phyloP scores from a whole-genome alignment of 2,888 invertebrate species.

The Scaptomyza polygonia region DNA sequence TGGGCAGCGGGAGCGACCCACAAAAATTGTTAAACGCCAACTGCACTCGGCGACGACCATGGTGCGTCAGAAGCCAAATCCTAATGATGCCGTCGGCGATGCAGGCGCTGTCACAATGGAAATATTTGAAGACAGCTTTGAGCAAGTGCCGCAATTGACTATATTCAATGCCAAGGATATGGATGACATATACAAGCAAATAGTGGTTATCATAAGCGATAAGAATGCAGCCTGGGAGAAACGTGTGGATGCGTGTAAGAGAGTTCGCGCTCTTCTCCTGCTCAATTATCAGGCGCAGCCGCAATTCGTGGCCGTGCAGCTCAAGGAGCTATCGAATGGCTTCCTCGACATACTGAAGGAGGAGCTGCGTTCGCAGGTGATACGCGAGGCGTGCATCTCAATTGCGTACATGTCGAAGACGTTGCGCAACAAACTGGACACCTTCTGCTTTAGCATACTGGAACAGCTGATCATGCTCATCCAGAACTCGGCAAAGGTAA shows the following conservation, averaged over 20 bases:
- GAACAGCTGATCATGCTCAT: conserved; percentile 94
- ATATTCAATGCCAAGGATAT: conserved; percentile 93
- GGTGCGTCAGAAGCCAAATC: conserved; percentile 76
- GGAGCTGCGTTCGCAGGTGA: conserved; percentile 92
- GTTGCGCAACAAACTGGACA: conserved; percentile 92
- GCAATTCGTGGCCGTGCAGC: conserved; percentile 88
- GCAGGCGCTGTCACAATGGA: conserved; percentile 96
- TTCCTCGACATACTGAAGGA: conserved; percentile 93
- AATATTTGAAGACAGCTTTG: conserved; percentile 93
- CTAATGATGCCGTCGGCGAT: conserved; percentile 81
- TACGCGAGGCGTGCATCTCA: conserved; percentile 97
- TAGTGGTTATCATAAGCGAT: conserved; percentile 91
- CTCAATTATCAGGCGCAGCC: conserved; percentile 90
- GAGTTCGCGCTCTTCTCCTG: conserved; percentile 91
- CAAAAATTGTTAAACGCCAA: conserved; percentile 84
- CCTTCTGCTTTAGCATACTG: conserved; percentile 92
- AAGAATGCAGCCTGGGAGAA: conserved; percentile 96
- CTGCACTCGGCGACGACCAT: conserved; percentile 81
- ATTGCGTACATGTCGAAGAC: conserved; percentile 96
- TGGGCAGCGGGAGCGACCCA: conserved; percentile 82
- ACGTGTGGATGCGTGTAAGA: conserved; percentile 94
- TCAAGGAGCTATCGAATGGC: conserved; percentile 92
- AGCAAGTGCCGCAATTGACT: conserved; percentile 91
- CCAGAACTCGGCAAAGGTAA: conserved; percentile 97
- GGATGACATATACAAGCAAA: conserved; percentile 91